Evolutionary conservation across 2,113 vertebrate genomes (phyloP), one percentile per base, ranked within the genome.

Genomic region (Smithornis capensis): DNA sequence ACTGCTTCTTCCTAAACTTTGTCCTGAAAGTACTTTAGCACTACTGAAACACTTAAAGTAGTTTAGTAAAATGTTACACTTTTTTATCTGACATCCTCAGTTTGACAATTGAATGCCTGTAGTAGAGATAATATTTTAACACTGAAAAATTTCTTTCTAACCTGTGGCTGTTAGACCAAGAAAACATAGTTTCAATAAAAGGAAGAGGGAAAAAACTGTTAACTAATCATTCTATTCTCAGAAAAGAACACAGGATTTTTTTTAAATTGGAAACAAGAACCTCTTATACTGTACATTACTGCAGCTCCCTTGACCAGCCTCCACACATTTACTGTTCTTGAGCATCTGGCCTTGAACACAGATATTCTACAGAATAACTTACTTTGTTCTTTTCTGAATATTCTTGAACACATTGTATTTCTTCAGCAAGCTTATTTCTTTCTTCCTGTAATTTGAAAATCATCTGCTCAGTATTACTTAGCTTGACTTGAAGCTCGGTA

Each of bases 311-410:
- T 62, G 28, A 59, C 45, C 45, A 94, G 5, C 25, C 49, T 69
- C 28, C 24, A 56, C 9, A 15, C 4, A 21, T 63, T n/a, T 80
- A 73, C 10, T 50, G 14, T 29, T 49, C 25, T 69, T 19, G 12
- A 94, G 29, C 42, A 87, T 19, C 50, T 75, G 69, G 21, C 33
- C 52, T 55, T 63, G 28, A 84, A 71, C 38, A 83, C 13, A 56
- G 27, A 86, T 71, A 81, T 44, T 31, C 9, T 22, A 31, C 14
- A 7, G 37, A 88, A 28, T 65, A 69, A 96, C 97, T 97, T 67
- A 98, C 98, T 74, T 95, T 56, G 73, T 21, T 87, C n/a, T 64
- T 98, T 91, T 98, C 93, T 6, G 78, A 62, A 78, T 97, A 94
- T 53, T 96, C 93, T 35, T 80, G 77, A 56, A 85, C 35, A 49